Evolutionary conservation across 2,113 vertebrate species (phyloP).

Genomic region (Microcebus tavaratra): DNA sequence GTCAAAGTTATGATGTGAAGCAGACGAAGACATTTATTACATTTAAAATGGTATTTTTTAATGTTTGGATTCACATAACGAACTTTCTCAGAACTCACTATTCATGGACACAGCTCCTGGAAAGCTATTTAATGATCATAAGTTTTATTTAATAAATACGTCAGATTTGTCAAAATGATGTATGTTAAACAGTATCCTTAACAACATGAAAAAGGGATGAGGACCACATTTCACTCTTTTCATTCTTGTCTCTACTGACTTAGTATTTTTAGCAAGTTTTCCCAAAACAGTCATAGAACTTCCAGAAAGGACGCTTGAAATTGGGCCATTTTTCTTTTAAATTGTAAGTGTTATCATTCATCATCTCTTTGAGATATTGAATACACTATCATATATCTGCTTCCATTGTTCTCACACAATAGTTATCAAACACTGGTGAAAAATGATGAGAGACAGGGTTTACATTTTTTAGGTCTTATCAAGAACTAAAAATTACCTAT

Average conservation of each 20-base stretch:
- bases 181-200: slow-evolving; percentile 8
- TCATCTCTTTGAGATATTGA: slow-evolving; percentile 60
- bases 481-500: not conserved
- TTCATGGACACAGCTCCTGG: not conserved
- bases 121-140: not conserved
- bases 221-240: slow-evolving; percentile 54
- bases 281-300: slow-evolving; percentile 66
- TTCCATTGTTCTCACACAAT: not conserved
- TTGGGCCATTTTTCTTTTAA: slow-evolving; percentile 67
- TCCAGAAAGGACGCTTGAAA: slow-evolving; percentile 63
- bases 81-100: not conserved
- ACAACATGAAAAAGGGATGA: slow-evolving; percentile 25
- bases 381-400: not conserved
- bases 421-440: slow-evolving; percentile 32
- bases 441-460: not conserved
- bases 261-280: slow-evolving; percentile 70
- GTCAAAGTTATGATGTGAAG: slow-evolving; percentile 29
- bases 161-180: slow-evolving; percentile 46
- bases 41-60: slow-evolving; percentile 40
- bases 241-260: slow-evolving; percentile 45
- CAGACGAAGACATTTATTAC: slow-evolving; percentile 6
- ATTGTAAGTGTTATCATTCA: slow-evolving; percentile 39
- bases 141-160: slow-evolving; percentile 58
- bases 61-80: slow-evolving; percentile 22
- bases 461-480: not conserved